Conservation (phyloP, 2,888 invertebrate genomes). For the Sarcophaga carnaria region DNA sequence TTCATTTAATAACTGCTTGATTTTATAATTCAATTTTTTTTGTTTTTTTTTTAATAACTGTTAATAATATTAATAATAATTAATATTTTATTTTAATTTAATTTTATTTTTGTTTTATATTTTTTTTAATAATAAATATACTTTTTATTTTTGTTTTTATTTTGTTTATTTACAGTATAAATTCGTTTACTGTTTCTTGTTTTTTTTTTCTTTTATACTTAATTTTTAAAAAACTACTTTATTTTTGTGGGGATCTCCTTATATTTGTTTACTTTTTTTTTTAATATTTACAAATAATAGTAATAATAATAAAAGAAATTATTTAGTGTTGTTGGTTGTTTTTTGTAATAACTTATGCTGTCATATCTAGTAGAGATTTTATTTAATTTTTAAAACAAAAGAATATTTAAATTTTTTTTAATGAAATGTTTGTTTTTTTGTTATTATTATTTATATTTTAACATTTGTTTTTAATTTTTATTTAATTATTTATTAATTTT, state of each 20-base stretch:
- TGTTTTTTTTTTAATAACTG: slow-evolving; percentile 21
- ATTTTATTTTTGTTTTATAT: not conserved
- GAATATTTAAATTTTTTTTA: slow-evolving; percentile 2
- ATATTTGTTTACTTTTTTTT: not conserved
- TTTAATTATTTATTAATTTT: slow-evolving; percentile 63
- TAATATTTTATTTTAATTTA: slow-evolving; percentile 28
- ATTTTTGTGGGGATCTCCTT: slow-evolving; percentile 9
- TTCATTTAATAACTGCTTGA: slow-evolving; percentile 31
- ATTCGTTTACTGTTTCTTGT: slow-evolving; percentile 69
- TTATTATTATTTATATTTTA: slow-evolving; percentile 39
- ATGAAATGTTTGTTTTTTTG: slow-evolving; percentile 3
- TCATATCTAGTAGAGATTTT: slow-evolving; percentile 34
- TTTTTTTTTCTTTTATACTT: slow-evolving; percentile 50
- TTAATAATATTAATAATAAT: slow-evolving; percentile 45
- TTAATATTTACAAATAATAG: slow-evolving; percentile 48
- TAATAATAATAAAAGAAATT: slow-evolving; percentile 27
- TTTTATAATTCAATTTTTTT: not conserved
- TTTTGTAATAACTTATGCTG: slow-evolving; percentile 4
- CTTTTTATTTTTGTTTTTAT: slow-evolving; percentile 64
- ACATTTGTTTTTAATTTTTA: slow-evolving; percentile 47
- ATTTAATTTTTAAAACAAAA: slow-evolving; percentile 12
- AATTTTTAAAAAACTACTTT: slow-evolving; percentile 52
- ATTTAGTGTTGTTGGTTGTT: slow-evolving; percentile 27
- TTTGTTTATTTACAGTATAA: slow-evolving; percentile 68
- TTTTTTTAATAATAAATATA: slow-evolving; percentile 69